Evolutionary conservation across 2,888 invertebrate species (phyloP).

Genomic region (Lissocephala sabroskyi): DNA sequence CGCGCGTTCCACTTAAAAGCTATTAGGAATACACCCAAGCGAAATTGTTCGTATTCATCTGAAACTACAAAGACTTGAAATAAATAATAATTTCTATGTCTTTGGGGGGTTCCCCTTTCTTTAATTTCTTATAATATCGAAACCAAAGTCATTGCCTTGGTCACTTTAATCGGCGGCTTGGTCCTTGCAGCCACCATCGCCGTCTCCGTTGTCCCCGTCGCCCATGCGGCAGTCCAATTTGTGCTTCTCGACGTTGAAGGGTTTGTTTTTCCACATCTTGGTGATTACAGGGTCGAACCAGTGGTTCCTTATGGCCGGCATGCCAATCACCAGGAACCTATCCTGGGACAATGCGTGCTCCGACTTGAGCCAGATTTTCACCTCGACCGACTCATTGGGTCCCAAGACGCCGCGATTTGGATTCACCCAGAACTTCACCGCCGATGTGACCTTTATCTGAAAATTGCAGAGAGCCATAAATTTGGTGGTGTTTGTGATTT

Average conservation of each 20-base stretch:
- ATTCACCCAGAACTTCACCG: slow-evolving; percentile 94
- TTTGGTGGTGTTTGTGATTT: too few species aligned
- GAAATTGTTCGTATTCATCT: slow-evolving; percentile 34
- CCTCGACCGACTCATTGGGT: slow-evolving; percentile 77
- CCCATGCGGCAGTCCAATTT: slow-evolving; percentile 77
- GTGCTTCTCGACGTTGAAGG: slow-evolving; percentile 80
- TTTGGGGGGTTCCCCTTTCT: too few species aligned
- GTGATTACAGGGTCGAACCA: slow-evolving; percentile 75
- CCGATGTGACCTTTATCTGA: slow-evolving; percentile 95
- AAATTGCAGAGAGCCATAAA: slow-evolving; percentile 29
- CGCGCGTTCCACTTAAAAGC: slow-evolving; percentile 57
- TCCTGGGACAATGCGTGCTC: slow-evolving; percentile 83
- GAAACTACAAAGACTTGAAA: too few species aligned
- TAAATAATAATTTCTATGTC: too few species aligned
- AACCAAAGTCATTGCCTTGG: too few species aligned
- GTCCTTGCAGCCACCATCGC: neutral
- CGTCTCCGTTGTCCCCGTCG: slow-evolving; percentile 20
- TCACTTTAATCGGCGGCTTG: too few species aligned
- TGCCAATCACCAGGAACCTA: slow-evolving; percentile 91
- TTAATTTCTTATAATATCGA: too few species aligned
- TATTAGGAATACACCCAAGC: slow-evolving; percentile 32
- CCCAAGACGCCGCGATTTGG: slow-evolving; percentile 87
- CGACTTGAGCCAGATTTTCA: slow-evolving; percentile 83
- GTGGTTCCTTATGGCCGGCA: slow-evolving; percentile 77
- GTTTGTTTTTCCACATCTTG: slow-evolving; percentile 82